A percentile compares a stretch with the other conserved stretches of the same genome.
These are phyloP conservation scores for Elephantulus edwardii DNA, from an alignment of 2,113 vertebrate species.

Conservation along the genomic window DNA sequence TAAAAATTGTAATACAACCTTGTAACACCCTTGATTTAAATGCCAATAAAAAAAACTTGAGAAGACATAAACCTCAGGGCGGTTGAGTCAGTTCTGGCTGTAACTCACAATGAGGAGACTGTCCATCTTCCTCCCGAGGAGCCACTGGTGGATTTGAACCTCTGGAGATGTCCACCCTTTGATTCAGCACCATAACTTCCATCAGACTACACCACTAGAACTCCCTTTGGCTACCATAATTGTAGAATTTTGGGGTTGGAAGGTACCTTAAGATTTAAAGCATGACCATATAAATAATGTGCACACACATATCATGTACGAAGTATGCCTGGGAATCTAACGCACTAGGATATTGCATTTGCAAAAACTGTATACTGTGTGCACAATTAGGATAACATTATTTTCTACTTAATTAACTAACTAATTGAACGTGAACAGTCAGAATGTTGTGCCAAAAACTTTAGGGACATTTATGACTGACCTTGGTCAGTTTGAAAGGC, in stretches of 20 bases:
- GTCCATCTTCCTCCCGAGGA: too few species aligned
- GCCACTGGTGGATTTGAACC: too few species aligned
- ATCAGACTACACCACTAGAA: too few species aligned
- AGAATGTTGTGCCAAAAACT: constrained; percentile 48
- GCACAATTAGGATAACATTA: not conserved
- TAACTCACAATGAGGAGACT: too few species aligned
- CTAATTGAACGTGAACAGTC: constrained; percentile 38
- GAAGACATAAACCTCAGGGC: too few species aligned
- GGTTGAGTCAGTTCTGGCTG: too few species aligned
- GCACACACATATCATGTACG: not conserved
- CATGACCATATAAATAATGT: not conserved
- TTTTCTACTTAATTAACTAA: constrained; percentile 57
- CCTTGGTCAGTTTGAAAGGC: not conserved
- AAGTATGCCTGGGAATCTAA: not conserved
- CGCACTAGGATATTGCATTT: not conserved
- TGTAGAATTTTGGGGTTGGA: not conserved
- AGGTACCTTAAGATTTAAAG: too few species aligned
- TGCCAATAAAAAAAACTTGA: too few species aligned
- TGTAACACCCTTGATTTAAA: too few species aligned
- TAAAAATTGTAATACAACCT: too few species aligned
- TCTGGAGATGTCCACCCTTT: too few species aligned
- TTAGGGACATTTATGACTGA: accelerated
- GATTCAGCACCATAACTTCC: too few species aligned
- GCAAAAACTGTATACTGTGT: not conserved
- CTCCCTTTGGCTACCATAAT: not conserved